These are phyloP conservation scores for Sebastes diaconus DNA, from an alignment of 2,797 vertebrate genomes.

Conservation along the genomic window DNA sequence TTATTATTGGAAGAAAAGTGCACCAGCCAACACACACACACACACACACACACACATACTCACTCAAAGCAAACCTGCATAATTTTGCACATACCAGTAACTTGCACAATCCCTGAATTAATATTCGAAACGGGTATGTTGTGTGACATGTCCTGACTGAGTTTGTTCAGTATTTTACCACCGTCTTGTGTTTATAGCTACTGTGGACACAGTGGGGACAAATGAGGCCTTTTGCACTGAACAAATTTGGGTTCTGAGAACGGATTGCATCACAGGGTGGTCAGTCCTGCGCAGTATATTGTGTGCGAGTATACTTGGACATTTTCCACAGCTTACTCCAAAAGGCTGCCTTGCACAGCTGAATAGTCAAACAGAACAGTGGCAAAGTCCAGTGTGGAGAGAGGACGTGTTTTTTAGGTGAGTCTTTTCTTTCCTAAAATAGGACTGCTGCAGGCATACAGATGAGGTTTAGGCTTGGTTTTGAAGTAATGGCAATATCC, in stretches of 20 bases:
- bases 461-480: slow-evolving; percentile 11
- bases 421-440: slow-evolving; percentile 25
- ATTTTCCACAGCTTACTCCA: slow-evolving; percentile 2
- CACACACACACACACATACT: neutral
- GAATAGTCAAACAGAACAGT: slow-evolving; percentile 18
- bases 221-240: neutral
- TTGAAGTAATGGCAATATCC: slow-evolving; percentile 32
- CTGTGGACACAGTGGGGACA: neutral
- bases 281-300: neutral
- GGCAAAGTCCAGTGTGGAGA: slow-evolving; percentile 34
- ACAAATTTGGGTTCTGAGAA: neutral
- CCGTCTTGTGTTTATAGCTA: neutral
- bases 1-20: neutral
- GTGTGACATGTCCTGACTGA: neutral
- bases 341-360: neutral
- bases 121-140: neutral
- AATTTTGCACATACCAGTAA: neutral
- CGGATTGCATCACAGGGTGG: neutral
- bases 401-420: neutral
- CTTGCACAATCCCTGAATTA: neutral
- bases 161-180: neutral
- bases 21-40: neutral
- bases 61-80: neutral
- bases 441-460: neutral
- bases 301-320: neutral